Evolutionary conservation across 35 echinoderm and acorn worm genomes (phyloP).

Genomic region (Apostichopus californicus): DNA sequence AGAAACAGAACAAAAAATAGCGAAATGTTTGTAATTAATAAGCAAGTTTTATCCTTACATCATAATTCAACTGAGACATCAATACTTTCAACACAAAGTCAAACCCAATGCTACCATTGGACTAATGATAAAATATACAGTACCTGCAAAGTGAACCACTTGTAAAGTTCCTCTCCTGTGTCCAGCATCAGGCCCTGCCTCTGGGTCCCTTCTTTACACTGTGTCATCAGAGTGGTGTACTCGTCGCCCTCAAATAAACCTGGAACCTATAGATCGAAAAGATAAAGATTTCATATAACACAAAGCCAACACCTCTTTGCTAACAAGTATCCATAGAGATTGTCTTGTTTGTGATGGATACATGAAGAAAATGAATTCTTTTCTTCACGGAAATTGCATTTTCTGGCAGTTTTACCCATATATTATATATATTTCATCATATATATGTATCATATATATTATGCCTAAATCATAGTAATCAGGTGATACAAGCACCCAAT

Average conservation of each 20-base stretch:
- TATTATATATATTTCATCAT: too few species aligned
- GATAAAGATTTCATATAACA: neutral
- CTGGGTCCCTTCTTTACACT: conserved; percentile 98
- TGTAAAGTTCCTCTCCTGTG: conserved; percentile 95
- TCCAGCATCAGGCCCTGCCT: conserved; percentile 95
- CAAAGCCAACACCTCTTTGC: too few species aligned
- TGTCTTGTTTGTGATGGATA: too few species aligned
- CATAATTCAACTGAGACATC: neutral
- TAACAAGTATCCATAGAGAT: too few species aligned
- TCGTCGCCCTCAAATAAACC: conserved; percentile 99
- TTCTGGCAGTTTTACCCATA: too few species aligned
- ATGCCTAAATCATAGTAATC: too few species aligned
- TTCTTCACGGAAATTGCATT: too few species aligned
- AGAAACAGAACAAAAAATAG: neutral
- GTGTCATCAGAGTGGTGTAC: conserved; percentile 98
- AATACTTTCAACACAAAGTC: neutral
- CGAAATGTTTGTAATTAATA: neutral
- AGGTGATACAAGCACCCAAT: too few species aligned
- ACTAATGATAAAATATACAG: neutral
- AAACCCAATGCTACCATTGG: neutral
- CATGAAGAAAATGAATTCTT: too few species aligned
- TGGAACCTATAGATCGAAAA: conserved; percentile 63
- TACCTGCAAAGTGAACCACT: conserved; percentile 96
- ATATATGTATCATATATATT: too few species aligned
- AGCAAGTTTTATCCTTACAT: neutral